phyloP scores from a whole-genome alignment of 2,113 vertebrate species.

The Ceyx margarethae region DNA sequence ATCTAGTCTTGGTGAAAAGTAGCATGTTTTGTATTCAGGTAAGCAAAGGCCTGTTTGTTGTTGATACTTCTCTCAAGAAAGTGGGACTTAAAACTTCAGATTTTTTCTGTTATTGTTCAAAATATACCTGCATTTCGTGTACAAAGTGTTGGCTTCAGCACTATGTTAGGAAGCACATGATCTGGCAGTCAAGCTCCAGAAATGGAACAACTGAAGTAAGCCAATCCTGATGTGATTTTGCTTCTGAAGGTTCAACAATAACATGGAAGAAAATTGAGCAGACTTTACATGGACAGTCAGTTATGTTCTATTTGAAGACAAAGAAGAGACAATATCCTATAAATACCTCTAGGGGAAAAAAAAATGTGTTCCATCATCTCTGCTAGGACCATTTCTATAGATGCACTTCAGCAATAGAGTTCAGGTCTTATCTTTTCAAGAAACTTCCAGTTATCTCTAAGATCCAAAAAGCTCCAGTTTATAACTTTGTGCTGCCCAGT shows the following conservation, averaged over 20 bases:
- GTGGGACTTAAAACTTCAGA: background rate
- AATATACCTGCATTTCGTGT: background rate
- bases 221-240: background rate
- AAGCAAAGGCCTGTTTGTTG: background rate
- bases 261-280: background rate
- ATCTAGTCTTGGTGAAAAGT: background rate
- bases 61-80: background rate
- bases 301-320: background rate
- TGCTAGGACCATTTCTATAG: background rate
- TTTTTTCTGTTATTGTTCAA: background rate
- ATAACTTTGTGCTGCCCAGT: background rate
- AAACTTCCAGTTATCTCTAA: background rate
- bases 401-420: background rate
- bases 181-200: background rate
- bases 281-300: background rate
- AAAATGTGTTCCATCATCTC: background rate
- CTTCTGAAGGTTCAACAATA: background rate
- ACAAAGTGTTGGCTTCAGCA: background rate
- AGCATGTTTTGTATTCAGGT: background rate
- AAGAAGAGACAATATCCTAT: background rate
- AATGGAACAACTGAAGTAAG: background rate
- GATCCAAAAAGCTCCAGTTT: background rate
- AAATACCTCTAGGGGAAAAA: background rate
- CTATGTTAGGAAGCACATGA: background rate
- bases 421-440: background rate